Percentiles rank a stretch among this genome's conserved stretches.
phyloP scores from a whole-genome alignment of 1,140 invertebrate species.

The Neodiprion lecontei region DNA sequence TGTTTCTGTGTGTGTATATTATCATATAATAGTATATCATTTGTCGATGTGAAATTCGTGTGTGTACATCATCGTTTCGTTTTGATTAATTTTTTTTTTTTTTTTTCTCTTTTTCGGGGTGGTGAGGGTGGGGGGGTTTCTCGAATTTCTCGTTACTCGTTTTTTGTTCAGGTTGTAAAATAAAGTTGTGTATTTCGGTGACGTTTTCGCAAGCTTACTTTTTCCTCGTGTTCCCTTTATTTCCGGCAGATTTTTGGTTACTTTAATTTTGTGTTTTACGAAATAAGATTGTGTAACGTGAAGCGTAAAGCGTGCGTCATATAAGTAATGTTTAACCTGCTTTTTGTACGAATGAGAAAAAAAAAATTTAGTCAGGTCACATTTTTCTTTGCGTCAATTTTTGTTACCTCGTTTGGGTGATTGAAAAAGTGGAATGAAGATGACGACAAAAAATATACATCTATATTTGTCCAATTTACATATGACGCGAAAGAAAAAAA shows the following conservation, averaged over 20 bases:
- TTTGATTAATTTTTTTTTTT: too few species aligned
- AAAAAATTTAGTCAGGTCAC: slow-evolving; percentile 1
- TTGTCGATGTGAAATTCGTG: too few species aligned
- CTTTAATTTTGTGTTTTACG: background rate
- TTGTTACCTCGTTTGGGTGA: background rate
- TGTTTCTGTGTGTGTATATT: slow-evolving; percentile 54
- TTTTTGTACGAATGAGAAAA: background rate
- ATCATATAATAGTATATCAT: too few species aligned
- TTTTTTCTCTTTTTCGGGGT: too few species aligned
- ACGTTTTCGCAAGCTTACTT: too few species aligned
- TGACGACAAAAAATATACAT: slow-evolving; percentile 10
- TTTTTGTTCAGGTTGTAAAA: background rate
- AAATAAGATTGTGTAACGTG: background rate
- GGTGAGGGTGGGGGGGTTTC: background rate
- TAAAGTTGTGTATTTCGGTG: background rate
- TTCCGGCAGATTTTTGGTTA: background rate
- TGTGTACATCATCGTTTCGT: too few species aligned
- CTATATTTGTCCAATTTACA: background rate
- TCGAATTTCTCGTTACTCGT: background rate
- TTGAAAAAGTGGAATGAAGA: background rate
- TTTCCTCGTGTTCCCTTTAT: background rate
- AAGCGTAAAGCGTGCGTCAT: background rate
- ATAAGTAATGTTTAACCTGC: slow-evolving; percentile 7
- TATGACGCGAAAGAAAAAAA: too few species aligned
- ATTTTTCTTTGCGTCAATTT: background rate